Conservation (phyloP, 35 echinoderm and acorn worm genomes). For the Apostichopus californicus region DNA sequence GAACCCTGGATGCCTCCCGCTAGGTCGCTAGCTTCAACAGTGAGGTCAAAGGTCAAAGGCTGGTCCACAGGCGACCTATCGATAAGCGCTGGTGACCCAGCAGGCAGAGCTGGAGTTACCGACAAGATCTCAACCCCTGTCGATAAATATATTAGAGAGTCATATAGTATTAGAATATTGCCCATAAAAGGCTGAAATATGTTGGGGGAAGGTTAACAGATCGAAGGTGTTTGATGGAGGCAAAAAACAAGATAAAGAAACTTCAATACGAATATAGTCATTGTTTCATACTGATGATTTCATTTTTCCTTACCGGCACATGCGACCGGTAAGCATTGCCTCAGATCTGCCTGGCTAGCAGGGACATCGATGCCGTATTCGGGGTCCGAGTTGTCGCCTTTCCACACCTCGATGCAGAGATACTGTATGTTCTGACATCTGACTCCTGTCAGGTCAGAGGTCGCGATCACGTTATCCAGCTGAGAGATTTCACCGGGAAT, state of each 20-base stretch:
- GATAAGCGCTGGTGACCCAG: constrained; percentile 4
- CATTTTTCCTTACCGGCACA: constrained; percentile 64
- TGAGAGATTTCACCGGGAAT: constrained; percentile 41
- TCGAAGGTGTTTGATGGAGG: too few relatives aligned
- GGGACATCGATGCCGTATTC: constrained; percentile 64
- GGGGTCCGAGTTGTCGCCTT: constrained; percentile 54
- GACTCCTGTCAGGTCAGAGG: constrained; percentile 16
- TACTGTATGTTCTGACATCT: constrained; percentile 47
- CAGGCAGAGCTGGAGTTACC: neutral
- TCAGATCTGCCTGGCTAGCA: constrained; percentile 30
- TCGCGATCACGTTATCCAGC: constrained; percentile 42
- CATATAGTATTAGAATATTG: neutral
- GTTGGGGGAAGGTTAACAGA: too few relatives aligned
- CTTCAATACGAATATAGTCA: too few relatives aligned
- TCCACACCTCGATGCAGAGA: constrained; percentile 77
- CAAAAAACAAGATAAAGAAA: too few relatives aligned
- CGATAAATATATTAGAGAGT: neutral
- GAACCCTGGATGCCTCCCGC: constrained; percentile 5
- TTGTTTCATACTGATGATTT: too few relatives aligned
- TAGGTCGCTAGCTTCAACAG: neutral
- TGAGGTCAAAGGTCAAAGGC: constrained; percentile 42
- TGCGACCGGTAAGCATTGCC: constrained; percentile 24
- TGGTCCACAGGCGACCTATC: neutral
- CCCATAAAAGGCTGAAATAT: too few relatives aligned
- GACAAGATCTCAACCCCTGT: constrained; percentile 30